phyloP scores from a whole-genome alignment of 2,113 vertebrate genomes.

The Campylomormyrus tamandua region DNA sequence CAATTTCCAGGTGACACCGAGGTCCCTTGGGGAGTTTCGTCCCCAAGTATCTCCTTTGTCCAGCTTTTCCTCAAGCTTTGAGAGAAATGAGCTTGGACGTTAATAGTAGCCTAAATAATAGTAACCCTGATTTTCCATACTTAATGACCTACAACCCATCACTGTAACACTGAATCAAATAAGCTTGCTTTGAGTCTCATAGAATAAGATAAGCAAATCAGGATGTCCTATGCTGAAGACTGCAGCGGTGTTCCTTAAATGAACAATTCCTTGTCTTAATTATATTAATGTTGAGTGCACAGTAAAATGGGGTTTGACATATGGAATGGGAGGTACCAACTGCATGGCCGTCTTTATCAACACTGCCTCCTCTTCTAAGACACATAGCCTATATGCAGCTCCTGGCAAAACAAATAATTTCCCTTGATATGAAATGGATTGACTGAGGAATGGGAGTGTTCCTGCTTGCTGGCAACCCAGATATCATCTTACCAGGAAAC shows the following conservation, averaged over 20 bases:
- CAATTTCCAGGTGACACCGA: conserved; percentile 1
- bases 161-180: conserved; percentile 16
- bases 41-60: background rate
- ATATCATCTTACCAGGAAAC: background rate
- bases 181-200: background rate
- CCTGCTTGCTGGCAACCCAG: background rate
- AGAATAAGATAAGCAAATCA: background rate
- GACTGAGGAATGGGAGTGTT: background rate
- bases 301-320: background rate
- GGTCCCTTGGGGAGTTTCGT: background rate
- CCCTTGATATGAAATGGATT: background rate
- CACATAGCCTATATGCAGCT: background rate
- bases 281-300: background rate
- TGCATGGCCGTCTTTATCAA: background rate
- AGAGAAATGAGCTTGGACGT: background rate
- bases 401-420: background rate
- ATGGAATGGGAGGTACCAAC: background rate
- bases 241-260: background rate
- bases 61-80: background rate
- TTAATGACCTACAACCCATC: background rate
- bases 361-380: background rate
- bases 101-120: background rate
- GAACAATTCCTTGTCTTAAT: background rate
- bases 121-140: background rate
- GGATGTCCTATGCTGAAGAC: background rate